Evolutionary conservation across 2,113 vertebrate genomes (phyloP).

Genomic region (Motacilla alba): DNA sequence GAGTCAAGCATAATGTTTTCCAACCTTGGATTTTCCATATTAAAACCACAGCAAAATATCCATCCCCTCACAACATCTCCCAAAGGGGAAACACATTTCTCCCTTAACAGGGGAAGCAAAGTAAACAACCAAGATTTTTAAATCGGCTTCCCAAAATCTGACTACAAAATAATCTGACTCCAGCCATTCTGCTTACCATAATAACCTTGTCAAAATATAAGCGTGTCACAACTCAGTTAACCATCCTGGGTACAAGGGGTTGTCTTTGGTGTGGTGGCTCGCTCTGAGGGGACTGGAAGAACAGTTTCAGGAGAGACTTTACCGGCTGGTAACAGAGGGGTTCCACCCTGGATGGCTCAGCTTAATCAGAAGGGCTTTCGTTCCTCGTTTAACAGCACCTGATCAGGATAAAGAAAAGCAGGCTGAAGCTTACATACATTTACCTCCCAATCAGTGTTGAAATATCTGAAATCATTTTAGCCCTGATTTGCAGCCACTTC

Average conservation of each 20-base stretch:
- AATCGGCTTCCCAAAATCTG: neutral
- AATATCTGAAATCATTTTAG: neutral
- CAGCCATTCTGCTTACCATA: neutral
- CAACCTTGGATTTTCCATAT: neutral
- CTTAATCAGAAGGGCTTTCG: neutral
- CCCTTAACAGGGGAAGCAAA: neutral
- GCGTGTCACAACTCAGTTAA: neutral
- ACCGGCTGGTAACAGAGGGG: neutral
- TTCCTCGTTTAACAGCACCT: neutral
- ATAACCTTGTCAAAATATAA: neutral
- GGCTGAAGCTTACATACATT: neutral
- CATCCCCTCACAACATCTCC: fast-evolving
- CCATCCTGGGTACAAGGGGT: neutral
- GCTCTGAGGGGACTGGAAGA: neutral
- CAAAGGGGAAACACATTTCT: fast-evolving
- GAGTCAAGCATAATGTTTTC: neutral
- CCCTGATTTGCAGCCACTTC: neutral
- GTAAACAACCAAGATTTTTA: neutral
- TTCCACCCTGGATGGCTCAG: neutral
- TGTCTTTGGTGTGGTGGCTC: neutral
- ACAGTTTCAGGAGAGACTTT: neutral
- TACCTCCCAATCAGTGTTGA: neutral
- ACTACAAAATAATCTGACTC: neutral
- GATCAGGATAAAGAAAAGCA: neutral
- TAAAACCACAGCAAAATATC: neutral